These are phyloP conservation scores for Rhynchonycteris naso DNA, from an alignment of 2,797 vertebrate species.

Conservation along the genomic window DNA sequence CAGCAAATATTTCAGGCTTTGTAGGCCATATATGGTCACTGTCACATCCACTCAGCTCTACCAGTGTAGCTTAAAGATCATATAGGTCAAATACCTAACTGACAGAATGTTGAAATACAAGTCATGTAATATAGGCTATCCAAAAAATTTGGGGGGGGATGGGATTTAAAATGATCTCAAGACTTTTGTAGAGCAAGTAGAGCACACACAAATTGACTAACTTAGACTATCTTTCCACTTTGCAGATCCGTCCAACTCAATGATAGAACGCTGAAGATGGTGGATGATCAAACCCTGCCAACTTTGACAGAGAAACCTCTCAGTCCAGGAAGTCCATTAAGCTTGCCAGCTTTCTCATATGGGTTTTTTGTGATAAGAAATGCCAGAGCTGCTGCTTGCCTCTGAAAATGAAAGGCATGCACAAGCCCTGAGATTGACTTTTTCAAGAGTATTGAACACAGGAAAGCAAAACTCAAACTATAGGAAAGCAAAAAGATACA, in stretches of 20 bases:
- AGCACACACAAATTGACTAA: slow-evolving; percentile 48
- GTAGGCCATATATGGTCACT: not conserved
- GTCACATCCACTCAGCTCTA: not conserved
- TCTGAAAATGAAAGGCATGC: slow-evolving; percentile 71
- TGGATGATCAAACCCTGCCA: slow-evolving; percentile 91
- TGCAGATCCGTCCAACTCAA: slow-evolving; percentile 92
- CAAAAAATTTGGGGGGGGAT: not conserved
- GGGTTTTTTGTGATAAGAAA: slow-evolving; percentile 93
- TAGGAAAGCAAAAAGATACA: not conserved
- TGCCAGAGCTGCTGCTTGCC: slow-evolving; percentile 88
- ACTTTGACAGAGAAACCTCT: slow-evolving; percentile 85
- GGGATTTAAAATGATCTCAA: not conserved
- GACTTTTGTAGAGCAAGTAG: not conserved
- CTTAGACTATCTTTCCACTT: not conserved
- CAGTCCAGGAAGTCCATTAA: slow-evolving; percentile 83
- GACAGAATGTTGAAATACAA: not conserved
- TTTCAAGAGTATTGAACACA: slow-evolving; percentile 36
- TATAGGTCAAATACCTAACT: not conserved
- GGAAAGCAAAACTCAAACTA: fast-evolving
- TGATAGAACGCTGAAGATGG: slow-evolving; percentile 89
- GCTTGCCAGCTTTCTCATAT: slow-evolving; percentile 92
- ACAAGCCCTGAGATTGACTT: not conserved
- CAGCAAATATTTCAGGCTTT: not conserved
- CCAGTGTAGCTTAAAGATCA: not conserved
- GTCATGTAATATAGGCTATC: not conserved